Evolutionary conservation across 1,140 invertebrate species (phyloP).

Genomic region (Geopemphigus sp.): DNA sequence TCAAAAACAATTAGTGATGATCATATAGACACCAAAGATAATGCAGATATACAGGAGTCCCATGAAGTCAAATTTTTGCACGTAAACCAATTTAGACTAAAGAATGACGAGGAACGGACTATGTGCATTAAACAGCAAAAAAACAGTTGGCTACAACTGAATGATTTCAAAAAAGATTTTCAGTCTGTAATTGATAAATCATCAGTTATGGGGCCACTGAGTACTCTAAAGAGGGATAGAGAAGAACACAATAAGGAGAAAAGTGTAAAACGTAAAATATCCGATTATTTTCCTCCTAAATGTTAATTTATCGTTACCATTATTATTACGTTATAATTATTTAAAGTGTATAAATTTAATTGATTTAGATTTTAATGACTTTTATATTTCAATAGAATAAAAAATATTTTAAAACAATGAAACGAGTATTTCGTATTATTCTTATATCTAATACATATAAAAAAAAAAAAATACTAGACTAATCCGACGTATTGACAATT

Average conservation of each 20-base stretch:
- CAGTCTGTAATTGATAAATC: constrained; percentile 21
- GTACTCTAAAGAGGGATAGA: constrained; percentile 26
- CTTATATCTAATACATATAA: not conserved
- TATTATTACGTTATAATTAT: not conserved
- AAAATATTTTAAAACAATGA: not conserved
- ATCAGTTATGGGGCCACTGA: not conserved
- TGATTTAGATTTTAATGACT: not conserved
- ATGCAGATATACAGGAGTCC: not conserved
- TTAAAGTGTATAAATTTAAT: not conserved
- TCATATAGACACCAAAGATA: not conserved
- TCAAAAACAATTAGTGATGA: not conserved
- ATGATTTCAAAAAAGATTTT: constrained; percentile 50
- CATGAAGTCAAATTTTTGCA: constrained; percentile 19
- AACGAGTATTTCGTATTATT: not conserved
- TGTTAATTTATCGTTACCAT: not conserved
- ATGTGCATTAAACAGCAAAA: constrained; percentile 50
- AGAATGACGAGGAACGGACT: constrained; percentile 28
- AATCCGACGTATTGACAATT: constrained; percentile 48
- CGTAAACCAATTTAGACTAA: constrained; percentile 44
- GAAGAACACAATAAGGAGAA: not conserved
- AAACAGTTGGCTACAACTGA: constrained; percentile 49
- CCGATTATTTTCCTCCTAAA: constrained; percentile 25
- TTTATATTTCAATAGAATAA: constrained; percentile 9
- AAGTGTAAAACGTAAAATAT: constrained; percentile 48
- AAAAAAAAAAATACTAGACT: constrained; percentile 6